These are phyloP conservation scores for Amphiprion percula DNA, from an alignment of 2,113 vertebrate species.

Conservation along the genomic window DNA sequence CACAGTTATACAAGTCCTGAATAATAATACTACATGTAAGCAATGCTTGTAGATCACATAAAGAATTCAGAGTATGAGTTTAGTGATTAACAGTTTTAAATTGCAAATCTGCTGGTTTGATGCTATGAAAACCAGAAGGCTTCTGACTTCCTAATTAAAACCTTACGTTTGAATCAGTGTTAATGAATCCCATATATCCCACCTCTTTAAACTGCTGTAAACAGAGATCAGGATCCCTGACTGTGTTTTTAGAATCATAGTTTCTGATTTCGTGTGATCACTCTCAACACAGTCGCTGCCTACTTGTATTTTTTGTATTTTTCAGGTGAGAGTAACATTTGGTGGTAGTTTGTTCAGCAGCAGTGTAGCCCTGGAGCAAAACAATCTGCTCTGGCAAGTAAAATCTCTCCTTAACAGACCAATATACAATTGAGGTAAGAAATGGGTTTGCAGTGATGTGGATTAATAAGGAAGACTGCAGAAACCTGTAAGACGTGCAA, in stretches of 20 bases:
- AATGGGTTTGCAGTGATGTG: background rate
- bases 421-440: constrained; percentile 1
- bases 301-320: constrained; percentile 29
- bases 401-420: background rate
- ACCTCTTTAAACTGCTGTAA: background rate
- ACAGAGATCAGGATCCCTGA: constrained; percentile 25
- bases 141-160: too few relatives aligned
- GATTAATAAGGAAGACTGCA: background rate
- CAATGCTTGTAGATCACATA: too few relatives aligned
- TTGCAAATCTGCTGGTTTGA: background rate
- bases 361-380: constrained; percentile 8
- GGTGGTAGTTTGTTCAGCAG: constrained; percentile 9
- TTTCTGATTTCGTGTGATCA: background rate
- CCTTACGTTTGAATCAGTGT: background rate
- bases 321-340: constrained; percentile 19
- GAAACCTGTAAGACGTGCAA: background rate
- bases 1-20: background rate
- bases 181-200: background rate
- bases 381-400: background rate
- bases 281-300: constrained; percentile 5
- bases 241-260: background rate
- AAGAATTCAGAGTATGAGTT: too few relatives aligned
- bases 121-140: background rate
- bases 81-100: background rate
- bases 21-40: background rate